Evolutionary conservation across 2,797 vertebrate genomes (phyloP).

Genomic region (Lacerta agilis): DNA sequence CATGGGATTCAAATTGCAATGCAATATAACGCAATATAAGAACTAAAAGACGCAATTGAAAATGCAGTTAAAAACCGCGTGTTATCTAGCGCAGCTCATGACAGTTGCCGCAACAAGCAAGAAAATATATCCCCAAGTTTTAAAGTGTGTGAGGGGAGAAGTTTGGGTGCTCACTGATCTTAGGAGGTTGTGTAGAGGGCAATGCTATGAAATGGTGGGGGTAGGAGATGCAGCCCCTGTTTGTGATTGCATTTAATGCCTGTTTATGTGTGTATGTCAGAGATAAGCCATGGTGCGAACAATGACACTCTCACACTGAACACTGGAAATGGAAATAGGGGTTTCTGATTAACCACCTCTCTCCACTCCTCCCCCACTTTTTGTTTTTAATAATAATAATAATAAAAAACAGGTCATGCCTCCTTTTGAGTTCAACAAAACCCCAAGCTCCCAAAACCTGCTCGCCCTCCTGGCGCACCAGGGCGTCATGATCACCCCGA

Average conservation of each 20-base stretch:
- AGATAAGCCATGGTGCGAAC: not conserved
- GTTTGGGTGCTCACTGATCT: no score
- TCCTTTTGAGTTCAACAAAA: constrained; percentile 92
- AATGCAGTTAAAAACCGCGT: no score
- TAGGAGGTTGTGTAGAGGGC: not conserved
- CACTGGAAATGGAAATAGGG: not conserved
- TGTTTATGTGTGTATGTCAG: no score
- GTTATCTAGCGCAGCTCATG: no score
- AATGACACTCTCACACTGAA: not conserved
- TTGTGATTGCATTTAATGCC: not conserved
- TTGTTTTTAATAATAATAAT: no score
- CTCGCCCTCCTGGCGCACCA: constrained; percentile 85
- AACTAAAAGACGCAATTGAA: no score
- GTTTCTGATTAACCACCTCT: not conserved
- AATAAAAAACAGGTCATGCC: constrained; percentile 80
- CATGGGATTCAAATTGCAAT: no score
- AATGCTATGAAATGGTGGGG: not conserved
- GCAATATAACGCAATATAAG: no score
- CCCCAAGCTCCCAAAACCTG: constrained; percentile 92
- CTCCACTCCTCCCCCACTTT: not conserved
- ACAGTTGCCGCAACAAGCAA: no score
- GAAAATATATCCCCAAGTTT: no score
- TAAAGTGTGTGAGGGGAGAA: no score
- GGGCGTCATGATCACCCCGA: constrained; percentile 79
- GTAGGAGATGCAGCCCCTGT: not conserved